A percentile compares a stretch with the other conserved stretches of the same genome.
These are phyloP conservation scores for Minunthozetes semirufus DNA, from an alignment of 2,888 invertebrate genomes.

Conservation along the genomic window DNA sequence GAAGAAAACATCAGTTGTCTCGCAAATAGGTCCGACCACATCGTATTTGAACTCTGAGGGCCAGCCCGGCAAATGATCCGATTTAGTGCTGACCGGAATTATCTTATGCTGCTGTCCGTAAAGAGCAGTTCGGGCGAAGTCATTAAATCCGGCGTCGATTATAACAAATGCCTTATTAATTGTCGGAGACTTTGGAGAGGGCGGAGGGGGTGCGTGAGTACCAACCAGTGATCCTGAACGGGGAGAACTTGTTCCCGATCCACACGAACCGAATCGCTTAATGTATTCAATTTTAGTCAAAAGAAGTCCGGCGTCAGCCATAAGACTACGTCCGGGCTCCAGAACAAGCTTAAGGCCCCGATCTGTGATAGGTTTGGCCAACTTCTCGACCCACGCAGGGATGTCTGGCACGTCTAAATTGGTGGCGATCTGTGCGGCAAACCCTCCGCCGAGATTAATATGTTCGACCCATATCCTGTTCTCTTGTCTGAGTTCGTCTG, in stretches of 20 bases:
- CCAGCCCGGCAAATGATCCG: slow-evolving; percentile 27
- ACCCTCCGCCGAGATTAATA: slow-evolving; percentile 38
- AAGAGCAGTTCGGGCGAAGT: slow-evolving; percentile 49
- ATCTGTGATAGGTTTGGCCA: slow-evolving; percentile 43
- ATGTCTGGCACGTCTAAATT: slow-evolving; percentile 33
- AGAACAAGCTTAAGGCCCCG: slow-evolving; percentile 46
- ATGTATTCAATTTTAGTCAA: slow-evolving; percentile 47
- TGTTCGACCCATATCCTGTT: slow-evolving; percentile 36
- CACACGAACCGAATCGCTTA: slow-evolving; percentile 42
- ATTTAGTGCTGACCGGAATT: slow-evolving; percentile 44
- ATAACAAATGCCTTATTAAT: slow-evolving; percentile 46
- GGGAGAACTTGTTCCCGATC: slow-evolving; percentile 31
- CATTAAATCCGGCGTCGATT: slow-evolving; percentile 50
- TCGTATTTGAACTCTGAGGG: slow-evolving; percentile 43
- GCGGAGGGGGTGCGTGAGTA: neutral
- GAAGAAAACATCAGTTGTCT: slow-evolving; percentile 49
- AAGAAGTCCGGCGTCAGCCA: slow-evolving; percentile 47
- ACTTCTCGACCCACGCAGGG: slow-evolving; percentile 41
- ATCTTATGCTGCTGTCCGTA: slow-evolving; percentile 50
- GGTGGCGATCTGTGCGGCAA: slow-evolving; percentile 33
- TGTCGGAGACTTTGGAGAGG: slow-evolving; percentile 27
- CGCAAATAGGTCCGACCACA: slow-evolving; percentile 51
- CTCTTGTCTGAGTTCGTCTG: slow-evolving; percentile 33
- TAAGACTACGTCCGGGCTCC: slow-evolving; percentile 50
- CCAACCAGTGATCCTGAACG: slow-evolving; percentile 30